phyloP scores from a whole-genome alignment of 2,888 invertebrate genomes.

The Diaperis boleti region DNA sequence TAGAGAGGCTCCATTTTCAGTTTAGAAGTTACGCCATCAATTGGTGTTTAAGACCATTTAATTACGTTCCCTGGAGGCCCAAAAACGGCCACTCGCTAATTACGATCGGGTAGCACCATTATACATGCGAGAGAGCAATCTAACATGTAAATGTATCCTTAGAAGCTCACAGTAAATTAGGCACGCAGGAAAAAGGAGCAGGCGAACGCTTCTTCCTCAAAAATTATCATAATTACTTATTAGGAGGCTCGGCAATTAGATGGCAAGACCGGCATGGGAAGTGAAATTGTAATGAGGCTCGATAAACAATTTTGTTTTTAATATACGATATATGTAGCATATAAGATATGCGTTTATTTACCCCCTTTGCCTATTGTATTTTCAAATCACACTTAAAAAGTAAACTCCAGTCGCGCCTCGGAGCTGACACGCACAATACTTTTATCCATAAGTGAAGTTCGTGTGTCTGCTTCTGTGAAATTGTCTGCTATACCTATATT shows the following conservation, averaged over 20 bases:
- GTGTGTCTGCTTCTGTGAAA: too few relatives aligned
- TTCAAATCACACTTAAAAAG: too few relatives aligned
- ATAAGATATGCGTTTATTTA: too few relatives aligned
- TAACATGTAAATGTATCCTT: constrained; percentile 46
- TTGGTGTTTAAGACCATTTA: constrained; percentile 17
- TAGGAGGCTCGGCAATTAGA: constrained; percentile 11
- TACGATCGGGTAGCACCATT: constrained; percentile 22
- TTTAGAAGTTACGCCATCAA: background rate
- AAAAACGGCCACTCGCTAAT: constrained; percentile 29
- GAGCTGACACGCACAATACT: too few relatives aligned
- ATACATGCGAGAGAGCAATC: constrained; percentile 46
- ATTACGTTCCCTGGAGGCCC: constrained; percentile 17
- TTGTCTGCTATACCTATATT: too few relatives aligned
- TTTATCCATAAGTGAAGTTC: too few relatives aligned
- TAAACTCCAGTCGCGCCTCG: too few relatives aligned
- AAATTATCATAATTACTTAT: constrained; percentile 37
- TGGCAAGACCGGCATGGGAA: constrained; percentile 1
- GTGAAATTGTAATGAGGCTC: too few relatives aligned
- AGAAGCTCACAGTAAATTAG: constrained; percentile 36
- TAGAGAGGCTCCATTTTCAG: constrained; percentile 6
- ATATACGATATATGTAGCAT: too few relatives aligned
- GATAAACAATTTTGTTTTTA: too few relatives aligned
- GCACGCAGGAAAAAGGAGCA: constrained; percentile 40
- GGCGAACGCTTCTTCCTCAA: constrained; percentile 19
- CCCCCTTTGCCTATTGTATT: too few relatives aligned